These are phyloP conservation scores for Ciconia boyciana DNA, from an alignment of 2,113 vertebrate genomes.

Conservation along the genomic window DNA sequence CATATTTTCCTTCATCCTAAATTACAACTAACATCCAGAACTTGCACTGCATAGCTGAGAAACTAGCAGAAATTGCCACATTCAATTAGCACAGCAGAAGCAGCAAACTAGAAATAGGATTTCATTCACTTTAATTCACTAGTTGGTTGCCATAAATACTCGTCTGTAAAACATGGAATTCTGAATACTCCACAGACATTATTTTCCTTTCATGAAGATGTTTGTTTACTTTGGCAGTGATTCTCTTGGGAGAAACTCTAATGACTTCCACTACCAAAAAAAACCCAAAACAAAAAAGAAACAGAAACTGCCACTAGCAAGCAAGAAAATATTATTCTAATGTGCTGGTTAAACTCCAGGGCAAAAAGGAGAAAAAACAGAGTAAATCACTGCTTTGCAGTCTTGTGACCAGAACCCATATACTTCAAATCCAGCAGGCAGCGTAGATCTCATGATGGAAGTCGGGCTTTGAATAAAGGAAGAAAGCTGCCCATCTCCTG, in stretches of 20 bases:
- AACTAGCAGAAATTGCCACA: constrained; percentile 16
- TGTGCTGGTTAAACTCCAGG: constrained; percentile 32
- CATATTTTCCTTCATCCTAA: constrained; percentile 25
- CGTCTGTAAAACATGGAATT: constrained; percentile 16
- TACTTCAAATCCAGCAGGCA: background rate
- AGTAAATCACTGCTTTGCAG: constrained; percentile 2
- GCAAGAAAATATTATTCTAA: constrained; percentile 50
- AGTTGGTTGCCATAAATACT: constrained; percentile 44
- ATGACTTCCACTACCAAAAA: constrained; percentile 52
- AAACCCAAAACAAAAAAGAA: constrained; percentile 9
- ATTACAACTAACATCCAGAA: constrained; percentile 15
- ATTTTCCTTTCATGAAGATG: constrained; percentile 56
- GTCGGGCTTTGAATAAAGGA: background rate
- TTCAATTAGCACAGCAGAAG: constrained; percentile 23
- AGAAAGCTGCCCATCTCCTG: background rate
- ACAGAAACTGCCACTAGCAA: constrained; percentile 43
- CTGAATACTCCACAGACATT: constrained; percentile 47
- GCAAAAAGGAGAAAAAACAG: background rate
- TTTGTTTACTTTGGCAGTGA: constrained; percentile 62
- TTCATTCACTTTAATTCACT: constrained; percentile 45
- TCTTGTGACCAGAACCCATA: background rate
- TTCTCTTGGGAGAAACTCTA: constrained; percentile 56
- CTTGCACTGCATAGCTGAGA: background rate
- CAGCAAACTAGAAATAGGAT: constrained; percentile 13
- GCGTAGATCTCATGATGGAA: background rate